A percentile compares a stretch with the other conserved stretches of the same genome.
These are phyloP conservation scores for Syrmaticus mikado DNA, from an alignment of 2,113 vertebrate species.

Conservation along the genomic window DNA sequence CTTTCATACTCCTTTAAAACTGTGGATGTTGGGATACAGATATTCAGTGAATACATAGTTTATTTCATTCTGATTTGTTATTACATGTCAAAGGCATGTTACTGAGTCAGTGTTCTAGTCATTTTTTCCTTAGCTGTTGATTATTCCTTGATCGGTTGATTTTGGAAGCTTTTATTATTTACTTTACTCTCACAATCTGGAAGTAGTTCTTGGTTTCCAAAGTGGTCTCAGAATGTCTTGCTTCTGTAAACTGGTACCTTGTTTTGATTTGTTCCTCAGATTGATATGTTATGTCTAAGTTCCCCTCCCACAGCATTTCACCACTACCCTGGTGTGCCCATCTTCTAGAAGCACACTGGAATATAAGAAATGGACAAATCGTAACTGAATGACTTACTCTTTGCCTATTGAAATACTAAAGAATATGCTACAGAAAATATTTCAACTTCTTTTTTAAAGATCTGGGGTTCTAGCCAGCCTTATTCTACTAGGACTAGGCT, in stretches of 20 bases:
- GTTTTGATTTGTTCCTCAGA: accelerated
- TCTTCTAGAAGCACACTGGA: not conserved
- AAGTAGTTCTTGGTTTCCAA: not conserved
- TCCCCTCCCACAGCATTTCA: not conserved
- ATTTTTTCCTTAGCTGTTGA: not conserved
- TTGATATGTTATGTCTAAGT: accelerated
- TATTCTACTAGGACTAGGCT: not conserved
- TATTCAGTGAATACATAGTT: not conserved
- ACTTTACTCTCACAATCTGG: not conserved
- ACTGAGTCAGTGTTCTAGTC: not conserved
- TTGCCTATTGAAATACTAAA: not conserved
- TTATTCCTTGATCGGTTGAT: not conserved
- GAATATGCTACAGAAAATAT: not conserved
- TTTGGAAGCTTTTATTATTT: slow-evolving; percentile 13
- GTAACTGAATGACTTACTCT: accelerated
- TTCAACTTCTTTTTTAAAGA: not conserved
- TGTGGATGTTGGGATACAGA: not conserved
- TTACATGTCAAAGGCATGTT: not conserved
- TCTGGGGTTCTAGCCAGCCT: not conserved
- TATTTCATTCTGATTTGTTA: not conserved
- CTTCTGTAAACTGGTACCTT: not conserved
- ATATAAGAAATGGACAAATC: not conserved
- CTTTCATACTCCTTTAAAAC: not conserved
- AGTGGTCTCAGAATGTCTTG: not conserved
- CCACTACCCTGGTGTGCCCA: not conserved